Conservation (phyloP, 1,140 invertebrate species). For the Helicoverpa armigera region DNA sequence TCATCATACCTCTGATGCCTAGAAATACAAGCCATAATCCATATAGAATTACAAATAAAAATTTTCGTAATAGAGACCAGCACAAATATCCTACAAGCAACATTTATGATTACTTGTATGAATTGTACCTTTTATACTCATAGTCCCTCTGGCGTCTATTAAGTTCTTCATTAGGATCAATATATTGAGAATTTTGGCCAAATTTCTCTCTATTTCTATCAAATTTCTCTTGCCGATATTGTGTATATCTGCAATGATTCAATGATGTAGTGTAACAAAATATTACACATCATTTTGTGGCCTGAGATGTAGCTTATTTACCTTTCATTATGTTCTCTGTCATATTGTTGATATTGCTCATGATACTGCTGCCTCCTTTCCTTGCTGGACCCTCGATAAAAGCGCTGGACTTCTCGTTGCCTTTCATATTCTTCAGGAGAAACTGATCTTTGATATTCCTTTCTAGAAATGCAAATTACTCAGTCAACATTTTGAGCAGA, state of each 20-base stretch:
- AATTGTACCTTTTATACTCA: slow-evolving; percentile 71
- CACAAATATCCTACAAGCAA: slow-evolving; percentile 35
- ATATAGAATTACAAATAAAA: too few species aligned
- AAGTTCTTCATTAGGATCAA: slow-evolving; percentile 63
- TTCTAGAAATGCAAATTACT: slow-evolving; percentile 55
- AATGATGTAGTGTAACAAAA: slow-evolving; percentile 45
- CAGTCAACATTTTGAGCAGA: neutral
- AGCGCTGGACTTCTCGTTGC: slow-evolving; percentile 75
- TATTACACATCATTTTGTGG: slow-evolving; percentile 36
- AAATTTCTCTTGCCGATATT: slow-evolving; percentile 68
- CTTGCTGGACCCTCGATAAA: slow-evolving; percentile 78
- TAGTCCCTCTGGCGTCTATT: slow-evolving; percentile 67
- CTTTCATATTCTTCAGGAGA: slow-evolving; percentile 71
- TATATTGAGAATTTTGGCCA: slow-evolving; percentile 64
- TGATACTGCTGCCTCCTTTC: slow-evolving; percentile 68
- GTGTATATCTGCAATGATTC: slow-evolving; percentile 67
- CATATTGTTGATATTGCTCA: slow-evolving; percentile 70
- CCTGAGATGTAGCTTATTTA: neutral
- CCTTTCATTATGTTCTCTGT: slow-evolving; percentile 60
- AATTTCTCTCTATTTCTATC: slow-evolving; percentile 72
- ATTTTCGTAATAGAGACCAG: neutral
- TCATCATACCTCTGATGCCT: slow-evolving; percentile 73
- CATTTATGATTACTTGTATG: slow-evolving; percentile 2
- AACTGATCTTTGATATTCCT: slow-evolving; percentile 71
- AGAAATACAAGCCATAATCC: neutral